Evolutionary conservation across 2,888 invertebrate species (phyloP), one percentile per base, ranked within the genome.

Genomic region (Ophion slaviceki): DNA sequence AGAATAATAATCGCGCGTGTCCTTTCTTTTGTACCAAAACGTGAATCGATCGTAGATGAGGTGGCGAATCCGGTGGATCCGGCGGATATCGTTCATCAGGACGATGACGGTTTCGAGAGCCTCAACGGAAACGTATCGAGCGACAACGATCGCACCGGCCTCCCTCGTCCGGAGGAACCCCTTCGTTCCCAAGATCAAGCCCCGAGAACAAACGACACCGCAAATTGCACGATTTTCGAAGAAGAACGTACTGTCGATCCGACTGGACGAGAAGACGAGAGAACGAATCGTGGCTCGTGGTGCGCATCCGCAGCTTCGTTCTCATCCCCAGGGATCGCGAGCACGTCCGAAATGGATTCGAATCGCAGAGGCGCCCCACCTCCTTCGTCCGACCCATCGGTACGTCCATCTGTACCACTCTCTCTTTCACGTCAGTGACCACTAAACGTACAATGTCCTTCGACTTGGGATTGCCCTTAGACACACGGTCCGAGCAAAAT

Each of bases 101-200:
- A 92, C 87, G 98, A 98, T 91, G 97, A 98, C 91, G 98, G 97
- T 17, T 97, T 98, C 91, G 98, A 98, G 94, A 97, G 97, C 92
- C 95, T 98, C 10, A 97, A 97, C 90, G 97, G 97, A 11, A 97
- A 97, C 92, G 97, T 96, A 88, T 97, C 97, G 0, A 96, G 96
- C 90, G 96, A 96, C 78, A 97, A 96, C 90, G 95, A 95, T 66
- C 95, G 95, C 89, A 95, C 94, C 88, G 95, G 94, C 84, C 89
- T 89, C 77, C 86, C 87, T 10, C 78, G 84, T 17, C 59, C 86
- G 28, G 81, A 77, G 75, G 85, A 68, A 64, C n/a, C 17, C n/a
- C n/a, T 59, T 0, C 66, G 47, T 20, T 64, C 76, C 28, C 68
- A 75, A 17, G 64, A 24, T 7, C 72, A 64, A n/a, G 53, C 14